phyloP scores from a whole-genome alignment of 2,888 invertebrate genomes.

The Metallyticus violacea region DNA sequence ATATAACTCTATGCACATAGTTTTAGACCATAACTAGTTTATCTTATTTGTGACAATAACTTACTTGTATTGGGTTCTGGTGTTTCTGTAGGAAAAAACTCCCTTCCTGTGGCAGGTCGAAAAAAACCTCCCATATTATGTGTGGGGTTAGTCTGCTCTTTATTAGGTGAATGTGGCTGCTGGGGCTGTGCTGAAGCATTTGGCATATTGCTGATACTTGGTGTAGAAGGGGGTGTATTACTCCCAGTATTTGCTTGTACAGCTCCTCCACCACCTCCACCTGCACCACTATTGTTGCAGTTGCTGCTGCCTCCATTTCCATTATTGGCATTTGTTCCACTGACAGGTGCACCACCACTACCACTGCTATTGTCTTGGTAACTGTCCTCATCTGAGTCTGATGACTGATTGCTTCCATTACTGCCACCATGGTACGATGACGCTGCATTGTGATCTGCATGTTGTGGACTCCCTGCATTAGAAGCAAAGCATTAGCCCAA shows the following conservation, averaged over 20 bases:
- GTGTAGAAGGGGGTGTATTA: conserved; percentile 37
- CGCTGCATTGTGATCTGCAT: conserved; percentile 38
- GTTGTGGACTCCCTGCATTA: conserved; percentile 31
- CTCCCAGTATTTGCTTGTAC: conserved; percentile 35
- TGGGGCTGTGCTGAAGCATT: conserved; percentile 42
- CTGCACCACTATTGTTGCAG: conserved; percentile 52
- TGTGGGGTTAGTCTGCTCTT: conserved; percentile 20
- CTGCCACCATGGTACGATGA: conserved; percentile 51
- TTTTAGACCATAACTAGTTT: too few relatives aligned
- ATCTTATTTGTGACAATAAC: conserved; percentile 45
- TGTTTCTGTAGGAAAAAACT: conserved; percentile 77
- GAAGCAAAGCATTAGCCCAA: not conserved
- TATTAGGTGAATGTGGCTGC: conserved; percentile 43
- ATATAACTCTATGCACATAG: too few relatives aligned
- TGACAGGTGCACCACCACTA: conserved; percentile 38
- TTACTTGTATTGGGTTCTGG: conserved; percentile 86
- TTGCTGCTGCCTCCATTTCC: conserved; percentile 43
- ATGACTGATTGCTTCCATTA: conserved; percentile 71
- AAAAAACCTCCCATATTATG: conserved; percentile 35
- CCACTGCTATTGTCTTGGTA: conserved; percentile 42
- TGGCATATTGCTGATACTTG: conserved; percentile 52
- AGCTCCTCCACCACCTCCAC: conserved; percentile 38
- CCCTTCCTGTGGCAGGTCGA: conserved; percentile 50
- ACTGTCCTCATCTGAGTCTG: conserved; percentile 79
- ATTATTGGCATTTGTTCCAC: conserved; percentile 35